Conservation (phyloP, 2,888 invertebrate genomes). For the Apodemia duryi region DNA sequence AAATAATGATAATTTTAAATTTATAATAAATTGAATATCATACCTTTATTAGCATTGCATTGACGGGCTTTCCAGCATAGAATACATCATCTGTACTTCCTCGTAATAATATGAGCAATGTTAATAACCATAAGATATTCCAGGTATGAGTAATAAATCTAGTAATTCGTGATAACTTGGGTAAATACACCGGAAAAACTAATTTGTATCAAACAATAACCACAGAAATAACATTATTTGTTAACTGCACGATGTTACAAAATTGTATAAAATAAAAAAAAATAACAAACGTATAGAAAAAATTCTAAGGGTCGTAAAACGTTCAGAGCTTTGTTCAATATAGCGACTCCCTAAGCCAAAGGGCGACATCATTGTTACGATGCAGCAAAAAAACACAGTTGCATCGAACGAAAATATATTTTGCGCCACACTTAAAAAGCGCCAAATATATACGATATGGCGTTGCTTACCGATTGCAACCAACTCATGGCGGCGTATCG, state of each 20-base stretch:
- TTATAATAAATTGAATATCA: too few species aligned
- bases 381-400: constrained; percentile 47
- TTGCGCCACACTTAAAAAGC: constrained; percentile 46
- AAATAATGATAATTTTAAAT: too few species aligned
- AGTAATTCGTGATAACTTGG: neutral
- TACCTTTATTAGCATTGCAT: too few species aligned
- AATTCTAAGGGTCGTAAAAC: constrained; percentile 29
- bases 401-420: constrained; percentile 38
- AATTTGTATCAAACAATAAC: neutral
- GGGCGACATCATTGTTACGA: constrained; percentile 62
- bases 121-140: neutral
- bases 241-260: constrained; percentile 5
- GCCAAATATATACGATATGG: constrained; percentile 44
- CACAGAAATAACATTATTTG: constrained; percentile 1
- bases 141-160: constrained; percentile 1
- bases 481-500: constrained; percentile 41
- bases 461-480: constrained; percentile 57
- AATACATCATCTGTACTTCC: neutral
- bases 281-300: constrained; percentile 11
- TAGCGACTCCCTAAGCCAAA: constrained; percentile 46
- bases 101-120: neutral
- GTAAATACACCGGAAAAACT: neutral
- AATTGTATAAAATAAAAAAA: neutral
- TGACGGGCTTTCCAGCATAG: neutral
- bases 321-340: constrained; percentile 46